phyloP scores from a whole-genome alignment of 2,888 invertebrate species.

The Luperina nickerlii region DNA sequence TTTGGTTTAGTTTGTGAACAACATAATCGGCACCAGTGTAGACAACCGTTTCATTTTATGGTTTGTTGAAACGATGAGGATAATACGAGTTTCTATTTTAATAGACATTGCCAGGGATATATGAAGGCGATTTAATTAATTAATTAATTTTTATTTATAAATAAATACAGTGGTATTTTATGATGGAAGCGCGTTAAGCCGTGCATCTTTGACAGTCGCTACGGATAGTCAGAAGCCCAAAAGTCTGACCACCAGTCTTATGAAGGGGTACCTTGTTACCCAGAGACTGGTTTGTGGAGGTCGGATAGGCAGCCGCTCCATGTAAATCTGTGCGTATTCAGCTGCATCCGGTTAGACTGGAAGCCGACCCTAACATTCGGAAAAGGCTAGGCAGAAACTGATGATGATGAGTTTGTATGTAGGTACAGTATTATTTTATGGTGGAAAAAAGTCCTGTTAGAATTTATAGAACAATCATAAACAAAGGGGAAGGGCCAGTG shows the following conservation, averaged over 20 bases:
- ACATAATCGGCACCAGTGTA: neutral
- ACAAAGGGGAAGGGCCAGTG: constrained; percentile 34
- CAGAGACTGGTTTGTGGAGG: neutral
- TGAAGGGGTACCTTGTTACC: too few species aligned
- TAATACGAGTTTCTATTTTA: neutral
- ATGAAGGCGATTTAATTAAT: neutral
- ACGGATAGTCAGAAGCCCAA: neutral
- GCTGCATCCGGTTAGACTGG: neutral
- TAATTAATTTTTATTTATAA: neutral
- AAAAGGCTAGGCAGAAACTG: neutral
- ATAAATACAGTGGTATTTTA: neutral
- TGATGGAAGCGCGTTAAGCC: too few species aligned
- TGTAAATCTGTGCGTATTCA: neutral
- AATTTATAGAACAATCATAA: constrained; percentile 11
- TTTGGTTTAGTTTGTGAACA: too few species aligned
- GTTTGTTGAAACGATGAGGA: neutral
- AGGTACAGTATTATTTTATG: neutral
- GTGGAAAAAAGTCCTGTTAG: neutral
- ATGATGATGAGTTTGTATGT: neutral
- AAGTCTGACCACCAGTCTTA: neutral
- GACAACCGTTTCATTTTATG: neutral
- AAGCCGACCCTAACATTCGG: neutral
- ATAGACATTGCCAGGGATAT: neutral
- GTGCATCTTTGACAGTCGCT: neutral
- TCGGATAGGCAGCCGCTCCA: neutral